Base-by-base conservation (phyloP, 2,888 invertebrate genomes). In the Ennomos erosarius region DNA sequence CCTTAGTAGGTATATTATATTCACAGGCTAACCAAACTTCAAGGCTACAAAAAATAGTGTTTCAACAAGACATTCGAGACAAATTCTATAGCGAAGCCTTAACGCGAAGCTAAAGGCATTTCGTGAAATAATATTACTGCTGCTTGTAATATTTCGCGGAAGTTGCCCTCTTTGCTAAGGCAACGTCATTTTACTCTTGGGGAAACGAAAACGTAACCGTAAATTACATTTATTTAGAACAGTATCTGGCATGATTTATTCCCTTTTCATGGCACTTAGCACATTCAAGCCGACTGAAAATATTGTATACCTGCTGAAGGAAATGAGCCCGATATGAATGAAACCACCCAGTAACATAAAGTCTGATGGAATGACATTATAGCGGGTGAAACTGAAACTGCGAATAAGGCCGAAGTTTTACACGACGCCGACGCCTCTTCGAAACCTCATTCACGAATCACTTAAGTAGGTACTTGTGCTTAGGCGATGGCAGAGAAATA, bases 201-300 rank as follows among this genome's bases (percentile, higher is more conserved):
- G 77, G 80, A 76, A 73, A 75, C 74, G 78, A 83, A 78, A 76
- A 55, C 74, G 84, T 78, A 75, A 77, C 78, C 78, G 79, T 84
- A 82, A 83, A 82, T 84, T 83, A 81, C 80, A 74, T 83, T 83
- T 83, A 85, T 83, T 82, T 83, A 81, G 74, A 80, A 76, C 79
- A 81, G 78, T 81, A 82, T 82, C 81, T 79, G 77, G 74, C 75
- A 78, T 84, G 82, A 83, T 85, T 82, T 85, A 85, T 85, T 79
- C 74, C 66, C 73, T 79, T 79, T 84, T 82, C 75, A 77, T 78
- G 80, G 79, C 78, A 77, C 80, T 81, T 82, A 79, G 74, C 79
- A 75, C 76, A 75, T 80, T 74, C 74, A 74, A 73, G 69, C 66
- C 70, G 70, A 60, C 70, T 70, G 55, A 52, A 58, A 57, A 55